These are phyloP conservation scores for Montipora capricornis DNA, from an alignment of 64 coral and sea anemone genomes.

Conservation along the genomic window DNA sequence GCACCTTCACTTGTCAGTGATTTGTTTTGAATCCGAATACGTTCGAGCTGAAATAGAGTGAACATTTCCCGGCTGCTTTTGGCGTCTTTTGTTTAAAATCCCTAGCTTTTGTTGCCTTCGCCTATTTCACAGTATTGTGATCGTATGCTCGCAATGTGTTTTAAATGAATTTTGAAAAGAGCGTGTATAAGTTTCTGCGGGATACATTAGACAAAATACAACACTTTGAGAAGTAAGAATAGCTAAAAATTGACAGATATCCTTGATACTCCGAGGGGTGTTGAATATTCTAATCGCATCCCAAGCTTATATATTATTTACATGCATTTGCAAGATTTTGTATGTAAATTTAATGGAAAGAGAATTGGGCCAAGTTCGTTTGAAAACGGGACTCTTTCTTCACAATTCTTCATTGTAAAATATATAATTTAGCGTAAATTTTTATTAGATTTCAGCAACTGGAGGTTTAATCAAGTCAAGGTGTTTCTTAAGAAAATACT, in stretches of 20 bases:
- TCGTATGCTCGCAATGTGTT: no score
- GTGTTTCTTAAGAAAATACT: no score
- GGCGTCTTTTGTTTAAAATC: no score
- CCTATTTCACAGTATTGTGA: background rate
- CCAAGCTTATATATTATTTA: conserved; percentile 26
- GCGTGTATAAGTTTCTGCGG: background rate
- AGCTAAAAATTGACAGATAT: background rate
- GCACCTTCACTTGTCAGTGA: background rate
- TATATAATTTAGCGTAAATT: background rate
- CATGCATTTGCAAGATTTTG: background rate
- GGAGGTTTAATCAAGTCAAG: no score
- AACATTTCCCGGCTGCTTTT: background rate
- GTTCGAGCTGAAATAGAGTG: background rate
- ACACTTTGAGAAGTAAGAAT: background rate
- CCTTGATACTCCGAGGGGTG: background rate
- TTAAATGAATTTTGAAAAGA: background rate
- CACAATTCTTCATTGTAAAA: background rate
- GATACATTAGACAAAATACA: background rate
- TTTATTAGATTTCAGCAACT: no score
- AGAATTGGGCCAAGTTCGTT: no score
- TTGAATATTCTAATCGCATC: background rate
- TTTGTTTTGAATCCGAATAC: background rate
- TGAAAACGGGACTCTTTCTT: background rate
- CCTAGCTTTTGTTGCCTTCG: background rate
- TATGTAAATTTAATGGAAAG: conserved; percentile 4